These are phyloP conservation scores for Merluccius polli DNA, from an alignment of 2,797 vertebrate genomes.

Conservation along the genomic window DNA sequence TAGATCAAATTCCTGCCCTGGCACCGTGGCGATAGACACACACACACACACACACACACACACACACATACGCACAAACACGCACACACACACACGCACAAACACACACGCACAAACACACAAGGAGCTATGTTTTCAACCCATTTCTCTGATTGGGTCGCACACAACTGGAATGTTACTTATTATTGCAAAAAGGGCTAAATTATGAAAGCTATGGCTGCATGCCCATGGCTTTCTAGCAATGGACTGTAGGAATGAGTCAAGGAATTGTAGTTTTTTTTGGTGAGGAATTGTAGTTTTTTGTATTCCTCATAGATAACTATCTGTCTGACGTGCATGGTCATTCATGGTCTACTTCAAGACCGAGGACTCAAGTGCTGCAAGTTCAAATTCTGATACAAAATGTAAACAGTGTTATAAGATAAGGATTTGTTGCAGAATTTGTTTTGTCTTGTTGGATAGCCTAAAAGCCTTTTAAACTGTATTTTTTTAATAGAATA, in stretches of 20 bases:
- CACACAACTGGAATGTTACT: constrained; percentile 30
- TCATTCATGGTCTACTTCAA: neutral
- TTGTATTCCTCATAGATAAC: neutral
- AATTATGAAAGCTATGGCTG: neutral
- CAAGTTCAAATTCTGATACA: no score
- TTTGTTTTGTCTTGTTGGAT: neutral
- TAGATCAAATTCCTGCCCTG: constrained; percentile 58
- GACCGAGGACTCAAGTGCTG: neutral
- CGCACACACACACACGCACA: neutral
- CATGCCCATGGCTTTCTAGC: neutral
- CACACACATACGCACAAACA: neutral
- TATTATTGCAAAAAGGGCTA: neutral
- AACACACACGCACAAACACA: neutral
- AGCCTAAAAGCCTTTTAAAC: constrained; percentile 28
- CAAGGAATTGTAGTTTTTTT: neutral
- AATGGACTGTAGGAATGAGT: neutral
- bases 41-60: constrained; percentile 30
- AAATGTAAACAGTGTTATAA: neutral
- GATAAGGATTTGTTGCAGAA: neutral
- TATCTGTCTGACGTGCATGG: neutral
- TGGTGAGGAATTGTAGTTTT: neutral
- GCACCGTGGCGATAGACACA: constrained; percentile 47
- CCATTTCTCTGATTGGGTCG: constrained; percentile 53
- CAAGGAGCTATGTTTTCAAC: constrained; percentile 45
- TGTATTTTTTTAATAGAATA: constrained; percentile 55